Percentiles rank a stretch among this genome's conserved stretches.
Conservation (phyloP, 2,888 invertebrate genomes). For the Eudasyphora cyanicolor region DNA sequence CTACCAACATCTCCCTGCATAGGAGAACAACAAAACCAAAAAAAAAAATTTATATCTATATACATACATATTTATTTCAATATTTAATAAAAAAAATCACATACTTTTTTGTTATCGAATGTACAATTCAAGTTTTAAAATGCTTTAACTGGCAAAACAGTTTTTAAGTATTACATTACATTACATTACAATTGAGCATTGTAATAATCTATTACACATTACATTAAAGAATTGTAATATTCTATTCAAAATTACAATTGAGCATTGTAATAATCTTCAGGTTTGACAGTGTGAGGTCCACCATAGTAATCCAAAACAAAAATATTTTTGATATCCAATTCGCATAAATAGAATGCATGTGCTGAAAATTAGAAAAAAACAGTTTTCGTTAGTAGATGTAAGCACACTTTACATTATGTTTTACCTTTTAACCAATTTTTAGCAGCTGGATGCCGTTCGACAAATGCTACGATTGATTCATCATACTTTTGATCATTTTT, state of each 20-base stretch:
- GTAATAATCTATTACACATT: neutral
- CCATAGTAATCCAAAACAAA: conserved; percentile 91
- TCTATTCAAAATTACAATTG: conserved; percentile 47
- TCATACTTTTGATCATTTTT: conserved; percentile 69
- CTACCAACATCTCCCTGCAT: too few species aligned
- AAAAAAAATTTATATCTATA: too few species aligned
- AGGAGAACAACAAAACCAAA: too few species aligned
- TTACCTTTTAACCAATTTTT: conserved; percentile 74
- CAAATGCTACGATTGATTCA: conserved; percentile 70
- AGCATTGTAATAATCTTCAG: conserved; percentile 71
- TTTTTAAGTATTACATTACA: too few species aligned
- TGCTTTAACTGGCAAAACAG: too few species aligned
- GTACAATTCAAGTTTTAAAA: too few species aligned
- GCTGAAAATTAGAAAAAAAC: conserved; percentile 81
- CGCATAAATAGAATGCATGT: conserved; percentile 89
- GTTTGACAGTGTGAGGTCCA: conserved; percentile 82
- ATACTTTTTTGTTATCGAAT: too few species aligned
- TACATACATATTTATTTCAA: too few species aligned
- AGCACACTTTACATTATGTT: neutral
- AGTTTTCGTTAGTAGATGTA: neutral
- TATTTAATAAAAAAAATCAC: too few species aligned
- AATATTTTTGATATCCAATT: conserved; percentile 87
- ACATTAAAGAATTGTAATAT: neutral
- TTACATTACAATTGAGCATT: too few species aligned
- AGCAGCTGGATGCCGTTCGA: conserved; percentile 77